Conservation (phyloP, 1,140 invertebrate species). For the Wasmannia auropunctata region DNA sequence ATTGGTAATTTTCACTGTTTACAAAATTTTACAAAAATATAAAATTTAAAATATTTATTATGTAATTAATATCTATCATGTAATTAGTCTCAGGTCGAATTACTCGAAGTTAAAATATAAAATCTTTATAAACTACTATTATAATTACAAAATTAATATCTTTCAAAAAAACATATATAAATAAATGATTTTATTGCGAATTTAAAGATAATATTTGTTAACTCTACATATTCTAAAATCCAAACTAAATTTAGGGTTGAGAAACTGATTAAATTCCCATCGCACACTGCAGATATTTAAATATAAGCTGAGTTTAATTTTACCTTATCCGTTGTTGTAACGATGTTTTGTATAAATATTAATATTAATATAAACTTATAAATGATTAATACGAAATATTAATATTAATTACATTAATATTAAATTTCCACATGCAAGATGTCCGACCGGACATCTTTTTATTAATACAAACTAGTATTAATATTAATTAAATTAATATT, state of each 20-base stretch:
- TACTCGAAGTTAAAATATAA: background rate
- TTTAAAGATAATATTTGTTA: background rate
- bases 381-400: background rate
- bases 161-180: background rate
- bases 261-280: background rate
- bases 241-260: background rate
- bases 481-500: background rate
- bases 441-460: conserved; percentile 54
- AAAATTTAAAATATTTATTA: background rate
- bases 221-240: background rate
- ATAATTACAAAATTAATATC: background rate
- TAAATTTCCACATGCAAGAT: background rate
- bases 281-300: background rate
- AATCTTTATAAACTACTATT: background rate
- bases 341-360: background rate
- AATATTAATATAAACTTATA: background rate
- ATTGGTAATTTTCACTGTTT: background rate
- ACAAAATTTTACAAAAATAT: background rate
- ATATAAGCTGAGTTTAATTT: background rate
- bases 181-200: background rate
- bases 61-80: background rate
- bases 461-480: background rate
- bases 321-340: background rate
- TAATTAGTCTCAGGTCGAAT: background rate
- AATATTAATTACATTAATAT: background rate